A percentile compares a stretch with the other conserved stretches of the same genome.
These are phyloP conservation scores for Seriola rivoliana DNA, from an alignment of 2,113 vertebrate genomes.

Conservation along the genomic window DNA sequence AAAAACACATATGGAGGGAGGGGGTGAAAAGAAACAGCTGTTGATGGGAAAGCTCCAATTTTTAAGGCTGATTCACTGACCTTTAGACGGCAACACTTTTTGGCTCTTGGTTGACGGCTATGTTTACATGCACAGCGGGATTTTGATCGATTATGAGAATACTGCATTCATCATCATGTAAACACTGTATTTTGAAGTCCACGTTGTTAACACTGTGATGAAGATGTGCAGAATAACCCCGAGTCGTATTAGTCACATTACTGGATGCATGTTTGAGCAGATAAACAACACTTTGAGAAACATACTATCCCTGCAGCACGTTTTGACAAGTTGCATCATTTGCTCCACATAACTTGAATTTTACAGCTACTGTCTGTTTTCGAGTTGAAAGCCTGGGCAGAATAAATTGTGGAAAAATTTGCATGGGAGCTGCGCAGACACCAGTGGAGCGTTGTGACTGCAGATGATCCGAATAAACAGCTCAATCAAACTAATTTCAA, in stretches of 20 bases:
- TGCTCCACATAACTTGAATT: not conserved
- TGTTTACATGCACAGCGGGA: constrained; percentile 65
- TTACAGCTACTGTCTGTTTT: constrained; percentile 23
- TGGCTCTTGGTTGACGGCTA: constrained; percentile 52
- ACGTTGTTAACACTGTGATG: constrained; percentile 23
- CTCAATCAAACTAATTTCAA: not conserved
- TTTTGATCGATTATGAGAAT: not conserved
- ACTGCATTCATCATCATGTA: constrained; percentile 46
- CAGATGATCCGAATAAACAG: not conserved
- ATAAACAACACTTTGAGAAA: not conserved
- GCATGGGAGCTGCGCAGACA: not conserved
- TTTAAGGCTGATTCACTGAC: constrained; percentile 80
- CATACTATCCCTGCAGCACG: not conserved
- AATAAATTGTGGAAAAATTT: not conserved
- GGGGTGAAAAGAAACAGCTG: constrained; percentile 55
- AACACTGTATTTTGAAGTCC: constrained; percentile 41
- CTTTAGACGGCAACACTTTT: constrained; percentile 57
- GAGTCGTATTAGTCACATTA: not conserved
- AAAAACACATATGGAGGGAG: constrained; percentile 41
- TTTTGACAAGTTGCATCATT: constrained; percentile 4
- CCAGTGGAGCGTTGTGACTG: not conserved
- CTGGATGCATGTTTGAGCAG: constrained; percentile 9
- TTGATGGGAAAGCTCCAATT: constrained; percentile 58
- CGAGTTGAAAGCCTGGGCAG: not conserved
- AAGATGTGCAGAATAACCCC: not conserved